Percentiles rank a stretch among this genome's conserved stretches.
Conservation (phyloP, 1,140 invertebrate genomes). For the Caenorhabditis brenneri region DNA sequence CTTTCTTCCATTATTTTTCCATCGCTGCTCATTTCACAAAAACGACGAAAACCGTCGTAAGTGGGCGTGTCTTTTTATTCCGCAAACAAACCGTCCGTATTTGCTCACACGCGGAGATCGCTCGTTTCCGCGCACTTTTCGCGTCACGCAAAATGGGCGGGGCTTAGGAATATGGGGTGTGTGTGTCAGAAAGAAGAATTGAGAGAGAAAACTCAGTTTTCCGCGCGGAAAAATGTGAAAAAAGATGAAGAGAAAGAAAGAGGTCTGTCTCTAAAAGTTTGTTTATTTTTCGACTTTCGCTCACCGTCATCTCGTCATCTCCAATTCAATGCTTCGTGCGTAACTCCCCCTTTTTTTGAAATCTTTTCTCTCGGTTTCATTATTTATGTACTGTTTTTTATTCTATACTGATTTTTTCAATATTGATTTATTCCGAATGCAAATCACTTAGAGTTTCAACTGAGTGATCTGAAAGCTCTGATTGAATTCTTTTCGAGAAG, state of each 20-base stretch:
- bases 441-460: too few relatives aligned
- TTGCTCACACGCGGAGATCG: slow-evolving; percentile 38
- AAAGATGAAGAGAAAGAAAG: not conserved
- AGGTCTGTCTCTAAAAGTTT: slow-evolving; percentile 31
- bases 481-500: too few relatives aligned
- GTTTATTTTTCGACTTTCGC: slow-evolving; percentile 41
- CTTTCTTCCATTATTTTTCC: not conserved
- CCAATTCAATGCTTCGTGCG: slow-evolving; percentile 20
- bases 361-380: not conserved
- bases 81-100: slow-evolving; percentile 34
- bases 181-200: not conserved
- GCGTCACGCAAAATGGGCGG: slow-evolving; percentile 35
- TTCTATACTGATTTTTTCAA: not conserved
- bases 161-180: not conserved
- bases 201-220: not conserved
- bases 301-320: slow-evolving; percentile 35
- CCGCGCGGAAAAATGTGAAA: slow-evolving; percentile 37
- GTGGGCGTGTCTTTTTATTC: slow-evolving; percentile 8
- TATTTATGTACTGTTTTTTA: not conserved
- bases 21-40: slow-evolving; percentile 24
- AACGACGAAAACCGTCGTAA: slow-evolving; percentile 17
- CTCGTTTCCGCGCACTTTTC: slow-evolving; percentile 42
- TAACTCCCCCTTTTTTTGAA: slow-evolving; percentile 26
- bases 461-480: too few relatives aligned
- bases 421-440: not conserved